Base-by-base conservation (phyloP, 2,113 vertebrate genomes). In the Nycticryphes semicollaris region DNA sequence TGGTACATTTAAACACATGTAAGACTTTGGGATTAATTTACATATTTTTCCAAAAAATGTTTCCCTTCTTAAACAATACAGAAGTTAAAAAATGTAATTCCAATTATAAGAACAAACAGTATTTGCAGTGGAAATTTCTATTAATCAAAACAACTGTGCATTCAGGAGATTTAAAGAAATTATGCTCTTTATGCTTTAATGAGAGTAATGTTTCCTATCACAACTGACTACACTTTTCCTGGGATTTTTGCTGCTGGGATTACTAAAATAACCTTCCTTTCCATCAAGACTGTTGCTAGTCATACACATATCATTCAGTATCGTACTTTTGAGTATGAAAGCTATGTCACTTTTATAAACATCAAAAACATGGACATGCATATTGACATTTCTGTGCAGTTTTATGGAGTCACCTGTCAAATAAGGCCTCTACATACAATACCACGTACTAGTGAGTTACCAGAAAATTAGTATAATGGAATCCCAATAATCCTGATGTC, bases 11-110 rank as follows among this genome's bases (percentile, higher is more conserved):
- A 96, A 97, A 97, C 96, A 95, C 95, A 96, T 3, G 27, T 96
- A 97, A 96, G 94, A 95, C 96, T 97, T 96, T 60, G 89, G 89
- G 91, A 88, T 92, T 97, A 96, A 95, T 92, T 97, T 97, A 97
- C 96, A 94, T 77, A 85, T 80, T 96, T 94, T 90, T 77, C 89
- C 60, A 89, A 97, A 97, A 95, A 96, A 94, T 21, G 12, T 25
- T 93, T 96, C 95, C 95, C 95, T 96, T 97, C 83, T 95, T 97
- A 78, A 94, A 93, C 20, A 18, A 96, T 93, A 93, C 89, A 95
- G 87, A 95, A 91, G 93, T 94, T 94, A 72, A 96, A 96, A 86
- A 87, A 91, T 84, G 91, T 95, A 92, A 94, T 96, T 87, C 77
- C 96, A 95, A 96, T 89, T 90, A 7, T 87, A 96, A 93, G 93